Base-by-base conservation (phyloP, 2,888 invertebrate species). In the Noctua janthina region DNA sequence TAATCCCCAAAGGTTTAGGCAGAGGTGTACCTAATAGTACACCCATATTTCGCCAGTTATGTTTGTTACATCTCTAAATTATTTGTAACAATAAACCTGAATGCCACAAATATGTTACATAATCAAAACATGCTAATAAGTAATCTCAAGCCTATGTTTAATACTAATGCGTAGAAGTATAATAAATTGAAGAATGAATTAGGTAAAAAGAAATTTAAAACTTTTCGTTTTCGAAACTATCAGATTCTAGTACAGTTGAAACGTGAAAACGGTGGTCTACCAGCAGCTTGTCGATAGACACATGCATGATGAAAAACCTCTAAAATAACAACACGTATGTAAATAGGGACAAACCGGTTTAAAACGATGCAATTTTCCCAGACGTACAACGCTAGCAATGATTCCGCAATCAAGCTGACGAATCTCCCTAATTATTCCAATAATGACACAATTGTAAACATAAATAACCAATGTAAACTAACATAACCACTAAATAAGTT, bases 401-500 rank as follows among this genome's bases (percentile, higher is more conserved):
- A 29, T 23, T 62, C 17, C 4, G 2, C 17, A 20, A 72, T 76
- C 71, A 62, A 69, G 35, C 17, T 56, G 56, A 81, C 29, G 7
- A 77, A 68, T 49, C 29, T 54, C 29, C 15, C 46, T 74, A 74
- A 82, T 78, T 78, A 73, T 51, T 49, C 64, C 54, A 43, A 79
- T 72, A 43, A 69, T 11, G 56, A 56, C 56, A 73, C 72, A 56
- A 70, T 73, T 76, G 77, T 77, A 56, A 75, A 70, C 72, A 80
- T 83, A 78, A 76, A 79, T 79, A 79, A 86, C 59, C 20, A 69
- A 79, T 86, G 64, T 77, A 71, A 75, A 81, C 70, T 70, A 46
- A 71, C 56, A 74, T 74, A 67, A 68, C 73, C 73, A 89, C 82
- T 82, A 86, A 82, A 88, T 89, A 82, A 82, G 79, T 87, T 89